Conservation (phyloP, 1,140 invertebrate species). For the Cotesia glomerata region DNA sequence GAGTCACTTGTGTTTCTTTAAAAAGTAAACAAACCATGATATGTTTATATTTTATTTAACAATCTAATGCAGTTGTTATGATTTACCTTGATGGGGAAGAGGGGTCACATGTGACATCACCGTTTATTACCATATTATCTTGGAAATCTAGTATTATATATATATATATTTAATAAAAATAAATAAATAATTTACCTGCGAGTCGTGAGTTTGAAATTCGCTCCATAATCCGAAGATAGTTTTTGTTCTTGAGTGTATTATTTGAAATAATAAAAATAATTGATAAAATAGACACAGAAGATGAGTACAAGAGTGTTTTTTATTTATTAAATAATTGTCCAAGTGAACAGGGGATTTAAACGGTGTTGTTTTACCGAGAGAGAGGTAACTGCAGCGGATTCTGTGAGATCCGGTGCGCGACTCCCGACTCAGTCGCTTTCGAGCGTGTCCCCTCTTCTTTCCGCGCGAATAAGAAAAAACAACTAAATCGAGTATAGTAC, state of each 20-base stretch:
- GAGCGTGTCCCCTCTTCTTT: conserved; percentile 1
- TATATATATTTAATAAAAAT: background rate
- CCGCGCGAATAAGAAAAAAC: background rate
- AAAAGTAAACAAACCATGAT: too few species aligned
- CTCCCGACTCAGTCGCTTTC: conserved; percentile 17
- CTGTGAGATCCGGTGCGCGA: conserved; percentile 28
- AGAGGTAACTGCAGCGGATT: conserved; percentile 19
- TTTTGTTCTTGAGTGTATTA: too few species aligned
- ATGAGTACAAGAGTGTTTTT: background rate
- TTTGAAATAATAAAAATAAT: too few species aligned
- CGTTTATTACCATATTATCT: conserved; percentile 21
- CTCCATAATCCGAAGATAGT: too few species aligned
- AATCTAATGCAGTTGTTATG: background rate
- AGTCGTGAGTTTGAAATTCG: too few species aligned
- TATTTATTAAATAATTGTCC: too few species aligned
- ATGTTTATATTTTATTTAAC: too few species aligned
- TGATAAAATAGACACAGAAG: too few species aligned
- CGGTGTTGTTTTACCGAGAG: background rate
- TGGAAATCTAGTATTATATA: conserved; percentile 7
- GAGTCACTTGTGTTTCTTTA: too few species aligned
- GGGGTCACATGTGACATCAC: conserved; percentile 14
- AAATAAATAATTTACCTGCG: too few species aligned
- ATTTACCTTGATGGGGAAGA: conserved; percentile 1
- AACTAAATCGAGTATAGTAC: background rate
- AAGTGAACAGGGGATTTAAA: background rate